phyloP scores from a whole-genome alignment of 2,113 vertebrate species.

The Monarcha castaneiventris region DNA sequence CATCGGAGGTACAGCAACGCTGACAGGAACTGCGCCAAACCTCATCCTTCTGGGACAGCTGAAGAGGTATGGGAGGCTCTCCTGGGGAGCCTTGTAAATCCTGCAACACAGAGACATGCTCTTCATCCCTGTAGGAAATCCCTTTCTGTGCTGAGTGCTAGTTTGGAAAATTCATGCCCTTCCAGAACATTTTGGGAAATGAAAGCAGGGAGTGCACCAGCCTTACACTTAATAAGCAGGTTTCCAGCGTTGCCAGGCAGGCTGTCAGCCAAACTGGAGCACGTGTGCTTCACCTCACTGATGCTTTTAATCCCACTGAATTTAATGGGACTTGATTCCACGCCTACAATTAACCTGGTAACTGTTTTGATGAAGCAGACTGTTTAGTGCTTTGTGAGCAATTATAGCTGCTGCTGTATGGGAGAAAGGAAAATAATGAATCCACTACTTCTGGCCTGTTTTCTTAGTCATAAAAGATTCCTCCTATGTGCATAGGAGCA shows the following conservation, averaged over 20 bases:
- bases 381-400: not conserved
- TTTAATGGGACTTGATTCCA: not conserved
- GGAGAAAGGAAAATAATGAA: not conserved
- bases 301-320: not conserved
- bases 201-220: not conserved
- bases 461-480: not conserved
- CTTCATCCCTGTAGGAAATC: not conserved
- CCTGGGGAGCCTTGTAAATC: not conserved
- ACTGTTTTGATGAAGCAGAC: not conserved
- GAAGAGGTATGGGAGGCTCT: conserved; percentile 78
- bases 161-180: not conserved
- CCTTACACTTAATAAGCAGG: not conserved
- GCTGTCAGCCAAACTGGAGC: not conserved
- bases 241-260: not conserved
- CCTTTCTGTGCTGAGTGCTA: not conserved
- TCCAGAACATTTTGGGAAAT: not conserved
- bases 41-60: conserved; percentile 95
- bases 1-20: conserved; percentile 92
- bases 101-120: not conserved
- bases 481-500: not conserved
- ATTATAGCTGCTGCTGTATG: not conserved
- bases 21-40: conserved; percentile 93
- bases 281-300: not conserved
- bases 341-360: not conserved
- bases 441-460: not conserved